A percentile compares a stretch with the other conserved stretches of the same genome.
These are phyloP conservation scores for Neogobius melanostomus DNA, from an alignment of 2,113 vertebrate species.

Conservation along the genomic window DNA sequence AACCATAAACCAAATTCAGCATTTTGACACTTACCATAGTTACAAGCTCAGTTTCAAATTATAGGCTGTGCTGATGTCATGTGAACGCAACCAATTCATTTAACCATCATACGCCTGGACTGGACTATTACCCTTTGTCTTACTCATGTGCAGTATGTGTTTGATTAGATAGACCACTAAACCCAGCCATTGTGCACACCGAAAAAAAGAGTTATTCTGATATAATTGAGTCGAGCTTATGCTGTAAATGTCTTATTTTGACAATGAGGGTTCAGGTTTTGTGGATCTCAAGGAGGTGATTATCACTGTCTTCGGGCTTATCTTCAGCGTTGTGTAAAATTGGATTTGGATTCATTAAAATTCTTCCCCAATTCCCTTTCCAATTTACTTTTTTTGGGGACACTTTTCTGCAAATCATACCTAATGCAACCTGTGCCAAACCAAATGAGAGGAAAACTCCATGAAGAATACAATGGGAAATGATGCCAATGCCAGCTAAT, in stretches of 20 bases:
- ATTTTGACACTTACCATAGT: too few species aligned
- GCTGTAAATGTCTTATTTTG: not conserved
- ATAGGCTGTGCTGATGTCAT: too few species aligned
- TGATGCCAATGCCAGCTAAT: not conserved
- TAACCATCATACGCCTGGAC: too few species aligned
- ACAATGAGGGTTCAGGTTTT: not conserved
- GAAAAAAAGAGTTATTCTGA: too few species aligned
- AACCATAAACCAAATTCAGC: too few species aligned
- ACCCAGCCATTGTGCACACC: too few species aligned
- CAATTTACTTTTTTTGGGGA: not conserved
- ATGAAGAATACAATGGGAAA: not conserved
- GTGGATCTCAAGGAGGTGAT: not conserved
- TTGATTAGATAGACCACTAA: too few species aligned
- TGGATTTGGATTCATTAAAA: conserved; percentile 1
- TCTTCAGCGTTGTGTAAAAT: conserved; percentile 1
- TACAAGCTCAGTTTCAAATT: too few species aligned
- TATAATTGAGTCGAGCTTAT: not conserved
- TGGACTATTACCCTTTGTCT: too few species aligned
- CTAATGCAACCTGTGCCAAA: not conserved
- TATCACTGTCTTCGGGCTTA: not conserved
- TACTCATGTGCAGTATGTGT: too few species aligned
- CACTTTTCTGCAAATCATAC: not conserved
- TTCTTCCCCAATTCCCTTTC: conserved; percentile 5
- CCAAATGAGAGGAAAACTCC: not conserved
- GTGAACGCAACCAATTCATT: too few species aligned